Base-by-base conservation (phyloP, 2,113 vertebrate genomes). In the Tauraco erythrolophus region DNA sequence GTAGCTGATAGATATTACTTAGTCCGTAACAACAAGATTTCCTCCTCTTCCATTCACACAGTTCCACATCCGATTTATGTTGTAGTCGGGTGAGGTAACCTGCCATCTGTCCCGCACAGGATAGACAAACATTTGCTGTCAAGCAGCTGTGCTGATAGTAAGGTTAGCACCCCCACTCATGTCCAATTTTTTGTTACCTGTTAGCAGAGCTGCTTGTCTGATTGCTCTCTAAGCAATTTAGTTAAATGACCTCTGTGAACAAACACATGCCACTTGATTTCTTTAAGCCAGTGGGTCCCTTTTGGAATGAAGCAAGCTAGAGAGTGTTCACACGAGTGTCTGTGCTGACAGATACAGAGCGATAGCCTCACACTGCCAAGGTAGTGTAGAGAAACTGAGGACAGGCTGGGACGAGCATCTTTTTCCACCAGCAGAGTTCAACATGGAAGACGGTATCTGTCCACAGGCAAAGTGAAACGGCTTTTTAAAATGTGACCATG, bases 71-170 rank as follows among this genome's bases (percentile, higher is more conserved):
- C 39, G 61, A 74, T 94, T 84, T 61, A 11, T 58, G 54, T 50
- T 80, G 39, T 22, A 86, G 75, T 70, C 79, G 74, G 82, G 64
- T 58, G 61, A 77, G 35, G 37, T 51, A n/a, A 86, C 76, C 68
- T 78, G 85, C 80, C 77, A 82, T 82, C 76, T 95, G 89, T 53
- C 87, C 65, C 53, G n/a, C 41, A 56, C 24, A 71, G 43, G 90
- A 84, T 37, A 88, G 54, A 74, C 83, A 95, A 92, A 89, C 68
- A 83, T 70, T 96, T 91, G 75, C 77, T 85, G 94, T n/a, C 82
- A 31, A 83, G 80, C 82, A 95, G 82, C 91, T 96, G 91, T 92
- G 82, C 57, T 80, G 78, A 57, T 83, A 57, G 88, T 88, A 37
- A 92, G 71, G 79, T 86, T 76, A 91, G 76, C 70, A 90, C 24